Percentiles rank a stretch among this genome's conserved stretches.
These are phyloP conservation scores for Perca fluviatilis DNA, from an alignment of 2,113 vertebrate genomes.

Conservation along the genomic window DNA sequence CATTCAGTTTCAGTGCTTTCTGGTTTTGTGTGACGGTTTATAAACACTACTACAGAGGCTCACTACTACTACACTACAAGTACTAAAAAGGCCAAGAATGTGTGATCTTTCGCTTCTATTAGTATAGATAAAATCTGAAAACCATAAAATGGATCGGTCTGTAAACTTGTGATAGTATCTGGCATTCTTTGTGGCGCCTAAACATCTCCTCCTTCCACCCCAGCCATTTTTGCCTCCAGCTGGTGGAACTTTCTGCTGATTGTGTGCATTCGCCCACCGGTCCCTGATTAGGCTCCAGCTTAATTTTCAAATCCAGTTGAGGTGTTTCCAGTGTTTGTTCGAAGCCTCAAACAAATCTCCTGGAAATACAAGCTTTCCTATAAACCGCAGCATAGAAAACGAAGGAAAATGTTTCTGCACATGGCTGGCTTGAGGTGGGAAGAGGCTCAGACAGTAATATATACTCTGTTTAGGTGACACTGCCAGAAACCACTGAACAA, in stretches of 20 bases:
- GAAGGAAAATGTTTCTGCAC: conserved; percentile 63
- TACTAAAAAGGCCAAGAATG: conserved; percentile 2
- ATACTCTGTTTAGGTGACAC: conserved; percentile 27
- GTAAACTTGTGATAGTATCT: conserved; percentile 30
- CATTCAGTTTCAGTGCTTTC: not conserved
- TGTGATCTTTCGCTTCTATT: conserved; percentile 26
- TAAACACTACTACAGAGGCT: too few species aligned
- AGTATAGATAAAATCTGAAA: conserved; percentile 40
- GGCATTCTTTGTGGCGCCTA: conserved; percentile 40
- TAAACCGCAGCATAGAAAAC: conserved; percentile 58
- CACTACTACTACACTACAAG: too few species aligned
- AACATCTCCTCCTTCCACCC: conserved; percentile 38
- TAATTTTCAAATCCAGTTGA: conserved; percentile 73
- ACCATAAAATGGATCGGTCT: conserved; percentile 23
- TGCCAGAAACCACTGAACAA: conserved; percentile 54
- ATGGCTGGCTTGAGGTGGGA: conserved; percentile 40
- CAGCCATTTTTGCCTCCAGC: conserved; percentile 26
- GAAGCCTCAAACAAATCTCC: conserved; percentile 73
- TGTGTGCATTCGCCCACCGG: conserved; percentile 43
- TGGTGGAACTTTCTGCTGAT: conserved; percentile 65
- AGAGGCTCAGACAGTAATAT: conserved; percentile 38
- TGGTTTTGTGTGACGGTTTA: not conserved
- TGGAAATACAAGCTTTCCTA: conserved; percentile 66
- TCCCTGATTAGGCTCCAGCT: conserved; percentile 60
- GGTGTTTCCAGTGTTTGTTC: conserved; percentile 72